A percentile compares a stretch with the other conserved stretches of the same genome.
phyloP scores from a whole-genome alignment of 2,797 vertebrate species.

The Mormyrops attenuatus region DNA sequence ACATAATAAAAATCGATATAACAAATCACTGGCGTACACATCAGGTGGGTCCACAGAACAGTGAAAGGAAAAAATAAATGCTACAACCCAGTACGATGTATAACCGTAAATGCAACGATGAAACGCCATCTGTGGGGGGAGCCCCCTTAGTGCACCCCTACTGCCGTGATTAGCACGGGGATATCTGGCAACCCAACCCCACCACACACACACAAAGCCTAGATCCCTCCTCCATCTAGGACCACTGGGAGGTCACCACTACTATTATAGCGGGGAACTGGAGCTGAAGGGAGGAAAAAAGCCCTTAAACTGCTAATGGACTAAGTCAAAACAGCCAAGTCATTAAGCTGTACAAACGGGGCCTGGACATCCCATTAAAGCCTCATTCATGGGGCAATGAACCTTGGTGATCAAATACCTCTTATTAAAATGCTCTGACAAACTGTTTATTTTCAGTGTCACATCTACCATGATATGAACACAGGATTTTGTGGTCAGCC shows the following conservation, averaged over 20 bases:
- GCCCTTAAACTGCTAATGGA: constrained; percentile 44
- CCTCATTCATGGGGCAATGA: not conserved
- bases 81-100: not conserved
- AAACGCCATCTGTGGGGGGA: not conserved
- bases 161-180: not conserved
- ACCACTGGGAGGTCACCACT: not conserved
- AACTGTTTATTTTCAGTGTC: not conserved
- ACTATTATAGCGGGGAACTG: constrained; percentile 56
- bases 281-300: constrained; percentile 54
- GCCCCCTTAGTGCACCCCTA: not conserved
- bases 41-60: not conserved
- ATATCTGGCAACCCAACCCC: not conserved
- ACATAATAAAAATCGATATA: not conserved
- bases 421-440: not conserved
- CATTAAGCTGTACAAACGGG: constrained; percentile 16
- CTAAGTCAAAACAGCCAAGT: constrained; percentile 35
- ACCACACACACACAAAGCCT: constrained; percentile 11
- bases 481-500: not conserved
- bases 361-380: not conserved
- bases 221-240: not conserved
- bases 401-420: not conserved
- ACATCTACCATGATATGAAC: not conserved
- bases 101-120: not conserved
- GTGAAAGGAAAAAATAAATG: not conserved
- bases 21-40: not conserved